Conservation (phyloP, 2,113 vertebrate species). For the Peromyscus polionotus region DNA sequence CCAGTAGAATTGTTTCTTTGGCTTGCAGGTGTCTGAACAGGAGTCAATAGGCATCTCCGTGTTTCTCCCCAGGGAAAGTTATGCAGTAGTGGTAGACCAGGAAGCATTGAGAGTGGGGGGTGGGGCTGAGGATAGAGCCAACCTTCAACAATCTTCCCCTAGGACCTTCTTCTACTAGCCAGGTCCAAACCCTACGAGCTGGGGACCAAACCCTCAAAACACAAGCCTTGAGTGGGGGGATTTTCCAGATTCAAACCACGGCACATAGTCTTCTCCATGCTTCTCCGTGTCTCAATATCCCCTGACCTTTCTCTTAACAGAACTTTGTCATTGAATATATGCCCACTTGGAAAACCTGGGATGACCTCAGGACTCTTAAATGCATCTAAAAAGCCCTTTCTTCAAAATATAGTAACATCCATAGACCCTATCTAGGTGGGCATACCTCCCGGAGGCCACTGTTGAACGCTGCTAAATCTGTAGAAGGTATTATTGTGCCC, state of each 20-base stretch:
- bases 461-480: not conserved
- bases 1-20: not conserved
- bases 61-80: not conserved
- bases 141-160: not conserved
- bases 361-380: not conserved
- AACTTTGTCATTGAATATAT: not conserved
- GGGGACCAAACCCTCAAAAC: not conserved
- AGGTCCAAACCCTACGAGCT: not conserved
- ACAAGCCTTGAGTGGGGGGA: not conserved
- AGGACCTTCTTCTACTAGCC: not conserved
- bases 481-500: not conserved
- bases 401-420: not conserved
- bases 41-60: not conserved
- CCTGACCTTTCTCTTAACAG: not conserved
- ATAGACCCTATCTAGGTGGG: not conserved
- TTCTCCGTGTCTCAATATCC: not conserved
- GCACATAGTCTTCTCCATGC: accelerated
- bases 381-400: not conserved
- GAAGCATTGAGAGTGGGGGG: not conserved
- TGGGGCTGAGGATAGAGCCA: not conserved
- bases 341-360: not conserved
- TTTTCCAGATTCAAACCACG: not conserved
- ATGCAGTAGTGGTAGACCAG: no score
- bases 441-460: not conserved
- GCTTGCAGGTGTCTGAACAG: not conserved